Evolutionary conservation across 1,140 invertebrate genomes (phyloP).

Genomic region (Nomia melanderi): DNA sequence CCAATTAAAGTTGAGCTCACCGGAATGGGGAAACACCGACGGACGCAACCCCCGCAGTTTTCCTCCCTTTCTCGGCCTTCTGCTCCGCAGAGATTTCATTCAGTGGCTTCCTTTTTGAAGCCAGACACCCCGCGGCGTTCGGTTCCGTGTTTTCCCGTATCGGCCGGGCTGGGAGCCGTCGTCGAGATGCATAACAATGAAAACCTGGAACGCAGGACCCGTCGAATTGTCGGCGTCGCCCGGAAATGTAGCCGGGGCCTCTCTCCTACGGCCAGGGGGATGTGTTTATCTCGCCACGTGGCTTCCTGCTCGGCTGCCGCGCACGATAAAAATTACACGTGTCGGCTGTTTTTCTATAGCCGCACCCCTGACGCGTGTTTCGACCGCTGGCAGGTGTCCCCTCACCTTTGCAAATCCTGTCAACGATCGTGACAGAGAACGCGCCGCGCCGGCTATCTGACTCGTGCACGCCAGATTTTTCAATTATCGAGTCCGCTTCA

Average conservation of each 20-base stretch:
- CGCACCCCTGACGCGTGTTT: neutral
- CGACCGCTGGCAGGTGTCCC: slow-evolving; percentile 12
- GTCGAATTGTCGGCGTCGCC: slow-evolving; percentile 33
- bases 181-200: slow-evolving; percentile 41
- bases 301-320: neutral
- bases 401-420: neutral
- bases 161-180: slow-evolving; percentile 14
- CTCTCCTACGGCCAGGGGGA: slow-evolving; percentile 17
- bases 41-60: neutral
- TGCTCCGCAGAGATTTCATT: slow-evolving; percentile 34
- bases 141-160: slow-evolving; percentile 46
- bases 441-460: neutral
- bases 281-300: slow-evolving; percentile 42
- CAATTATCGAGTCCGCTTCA: too few species aligned
- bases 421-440: neutral
- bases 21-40: neutral
- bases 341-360: slow-evolving; percentile 22
- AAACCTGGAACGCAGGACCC: slow-evolving; percentile 28
- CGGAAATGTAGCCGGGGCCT: slow-evolving; percentile 40
- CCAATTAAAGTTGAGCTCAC: slow-evolving; percentile 27
- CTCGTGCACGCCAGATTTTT: too few species aligned
- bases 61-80: slow-evolving; percentile 22
- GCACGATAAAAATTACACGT: slow-evolving; percentile 45
- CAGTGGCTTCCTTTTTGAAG: slow-evolving; percentile 41
- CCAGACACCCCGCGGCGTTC: slow-evolving; percentile 45